phyloP scores from a whole-genome alignment of 2,888 invertebrate genomes.

The Drosophila formosana region DNA sequence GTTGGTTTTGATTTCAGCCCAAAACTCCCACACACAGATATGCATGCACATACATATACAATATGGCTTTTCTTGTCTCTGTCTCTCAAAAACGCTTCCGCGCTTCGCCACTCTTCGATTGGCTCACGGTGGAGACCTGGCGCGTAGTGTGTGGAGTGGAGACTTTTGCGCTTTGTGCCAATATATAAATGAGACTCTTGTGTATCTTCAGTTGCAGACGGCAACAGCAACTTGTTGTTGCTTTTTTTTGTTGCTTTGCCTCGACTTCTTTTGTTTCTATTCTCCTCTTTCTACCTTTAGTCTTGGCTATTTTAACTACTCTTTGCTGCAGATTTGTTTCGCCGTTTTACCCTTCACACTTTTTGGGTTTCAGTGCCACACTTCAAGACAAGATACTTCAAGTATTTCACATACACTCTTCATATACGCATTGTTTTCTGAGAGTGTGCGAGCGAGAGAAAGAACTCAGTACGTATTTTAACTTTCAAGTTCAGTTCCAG shows the following conservation, averaged over 20 bases:
- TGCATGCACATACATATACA: conserved; percentile 18
- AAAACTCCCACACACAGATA: conserved; percentile 30
- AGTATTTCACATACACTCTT: conserved; percentile 11
- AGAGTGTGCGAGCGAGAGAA: conserved; percentile 2
- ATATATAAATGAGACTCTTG: conserved; percentile 51
- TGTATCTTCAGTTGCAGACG: conserved; percentile 63
- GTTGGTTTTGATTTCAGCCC: conserved; percentile 51
- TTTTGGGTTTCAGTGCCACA: conserved; percentile 60
- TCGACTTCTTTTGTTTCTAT: conserved; percentile 32
- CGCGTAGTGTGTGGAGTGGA: conserved; percentile 47
- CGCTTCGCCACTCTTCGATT: conserved; percentile 53
- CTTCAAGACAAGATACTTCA: conserved; percentile 5
- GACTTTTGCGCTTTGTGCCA: conserved; percentile 56
- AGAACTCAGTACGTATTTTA: conserved; percentile 35
- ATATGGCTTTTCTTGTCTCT: conserved; percentile 52
- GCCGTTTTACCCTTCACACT: conserved; percentile 41
- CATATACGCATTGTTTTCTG: conserved; percentile 35
- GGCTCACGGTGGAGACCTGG: conserved; percentile 54
- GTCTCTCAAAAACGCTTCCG: conserved; percentile 56
- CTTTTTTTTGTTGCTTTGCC: conserved; percentile 43
- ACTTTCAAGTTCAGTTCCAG: conserved; percentile 29
- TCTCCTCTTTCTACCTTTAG: conserved; percentile 16
- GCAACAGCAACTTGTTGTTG: conserved; percentile 77
- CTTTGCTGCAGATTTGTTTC: conserved; percentile 41
- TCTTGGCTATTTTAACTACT: conserved; percentile 40